These are phyloP conservation scores for Sarcophaga carnaria DNA, from an alignment of 2,888 invertebrate genomes.

Conservation along the genomic window DNA sequence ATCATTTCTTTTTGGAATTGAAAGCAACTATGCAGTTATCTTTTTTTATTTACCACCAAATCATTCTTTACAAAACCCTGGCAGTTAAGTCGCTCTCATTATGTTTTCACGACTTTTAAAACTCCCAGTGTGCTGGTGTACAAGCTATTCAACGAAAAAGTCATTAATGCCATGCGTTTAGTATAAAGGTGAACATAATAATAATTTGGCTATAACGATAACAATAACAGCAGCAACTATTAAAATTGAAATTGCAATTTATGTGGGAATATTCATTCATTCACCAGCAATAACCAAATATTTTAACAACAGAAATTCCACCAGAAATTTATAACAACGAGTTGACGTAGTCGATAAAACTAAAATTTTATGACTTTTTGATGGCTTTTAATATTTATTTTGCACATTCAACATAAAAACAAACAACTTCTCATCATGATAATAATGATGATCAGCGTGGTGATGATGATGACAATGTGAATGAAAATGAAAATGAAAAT, in stretches of 20 bases:
- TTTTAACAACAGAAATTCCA: neutral
- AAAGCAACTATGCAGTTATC: too few species aligned
- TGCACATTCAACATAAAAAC: conserved; percentile 33
- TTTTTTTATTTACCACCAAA: too few species aligned
- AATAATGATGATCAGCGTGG: too few species aligned
- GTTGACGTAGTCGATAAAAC: neutral
- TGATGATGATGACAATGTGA: neutral
- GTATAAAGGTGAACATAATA: neutral
- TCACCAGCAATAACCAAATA: neutral
- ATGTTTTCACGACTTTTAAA: neutral
- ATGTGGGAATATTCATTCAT: neutral
- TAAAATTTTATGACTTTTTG: conserved; percentile 60
- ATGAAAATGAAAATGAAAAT: neutral
- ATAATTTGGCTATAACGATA: neutral
- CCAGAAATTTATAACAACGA: neutral
- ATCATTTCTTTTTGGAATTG: too few species aligned
- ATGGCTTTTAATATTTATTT: conserved; percentile 60
- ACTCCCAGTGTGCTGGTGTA: neutral
- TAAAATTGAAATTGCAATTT: conserved; percentile 33
- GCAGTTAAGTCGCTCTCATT: too few species aligned
- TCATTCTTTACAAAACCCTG: too few species aligned
- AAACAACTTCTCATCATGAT: conserved; percentile 14
- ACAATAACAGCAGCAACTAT: neutral
- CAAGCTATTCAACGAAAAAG: too few species aligned
- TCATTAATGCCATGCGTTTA: too few species aligned